These are phyloP conservation scores for Nannoperca australis DNA, from an alignment of 2,797 vertebrate species.

Conservation along the genomic window DNA sequence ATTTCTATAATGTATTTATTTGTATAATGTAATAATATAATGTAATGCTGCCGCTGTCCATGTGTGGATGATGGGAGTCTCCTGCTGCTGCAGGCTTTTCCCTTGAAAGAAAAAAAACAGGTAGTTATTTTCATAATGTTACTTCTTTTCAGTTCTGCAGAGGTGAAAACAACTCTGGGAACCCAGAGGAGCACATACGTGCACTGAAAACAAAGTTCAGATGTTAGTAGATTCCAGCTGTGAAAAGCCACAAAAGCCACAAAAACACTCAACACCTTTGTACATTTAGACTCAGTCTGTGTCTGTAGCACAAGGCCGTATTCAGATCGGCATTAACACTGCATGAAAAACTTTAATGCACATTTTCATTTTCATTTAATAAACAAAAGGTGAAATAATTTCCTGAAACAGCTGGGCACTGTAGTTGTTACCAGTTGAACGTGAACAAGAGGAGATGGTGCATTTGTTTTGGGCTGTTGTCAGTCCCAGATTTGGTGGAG, in stretches of 20 bases:
- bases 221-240: background rate
- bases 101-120: background rate
- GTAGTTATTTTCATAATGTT: background rate
- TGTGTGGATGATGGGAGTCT: background rate
- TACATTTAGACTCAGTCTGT: background rate
- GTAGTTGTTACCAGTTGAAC: too few relatives aligned
- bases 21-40: too few relatives aligned
- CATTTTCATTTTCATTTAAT: too few relatives aligned
- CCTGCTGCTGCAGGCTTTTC: background rate
- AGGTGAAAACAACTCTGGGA: background rate
- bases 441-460: background rate
- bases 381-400: too few relatives aligned
- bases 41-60: background rate
- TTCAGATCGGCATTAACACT: background rate
- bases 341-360: background rate
- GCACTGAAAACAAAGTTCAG: background rate
- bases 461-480: background rate
- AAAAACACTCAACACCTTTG: background rate
- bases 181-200: background rate
- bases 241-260: background rate
- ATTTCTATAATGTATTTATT: constrained; percentile 13
- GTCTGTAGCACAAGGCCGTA: background rate
- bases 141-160: background rate
- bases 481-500: background rate
- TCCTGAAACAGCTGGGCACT: too few relatives aligned